Percentiles rank a stretch among this genome's conserved stretches.
These are phyloP conservation scores for Galbula dea DNA, from an alignment of 2,113 vertebrate species.

Conservation along the genomic window DNA sequence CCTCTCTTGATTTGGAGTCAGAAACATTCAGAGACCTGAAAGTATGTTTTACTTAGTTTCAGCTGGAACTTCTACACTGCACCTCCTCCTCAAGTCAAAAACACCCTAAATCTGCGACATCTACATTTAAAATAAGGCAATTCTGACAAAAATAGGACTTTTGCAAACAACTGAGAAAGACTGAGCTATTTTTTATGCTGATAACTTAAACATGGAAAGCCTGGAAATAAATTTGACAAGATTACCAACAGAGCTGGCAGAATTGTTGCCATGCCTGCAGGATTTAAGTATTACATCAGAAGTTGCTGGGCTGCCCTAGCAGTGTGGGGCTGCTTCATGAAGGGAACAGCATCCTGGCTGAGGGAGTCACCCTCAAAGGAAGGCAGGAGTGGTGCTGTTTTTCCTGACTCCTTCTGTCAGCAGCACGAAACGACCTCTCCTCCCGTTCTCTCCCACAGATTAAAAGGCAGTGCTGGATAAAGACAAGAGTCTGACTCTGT, in stretches of 20 bases:
- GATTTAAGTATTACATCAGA: background rate
- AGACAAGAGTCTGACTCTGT: background rate
- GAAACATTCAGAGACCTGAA: background rate
- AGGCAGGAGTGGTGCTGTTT: background rate
- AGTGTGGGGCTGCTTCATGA: background rate
- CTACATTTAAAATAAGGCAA: background rate
- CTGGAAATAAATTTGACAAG: background rate
- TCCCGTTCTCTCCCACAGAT: background rate
- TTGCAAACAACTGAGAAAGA: background rate
- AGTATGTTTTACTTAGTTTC: background rate
- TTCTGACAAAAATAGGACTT: background rate
- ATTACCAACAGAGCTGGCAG: background rate
- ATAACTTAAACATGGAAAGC: background rate
- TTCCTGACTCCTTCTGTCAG: background rate
- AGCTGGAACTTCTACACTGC: background rate
- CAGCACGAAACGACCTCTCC: background rate
- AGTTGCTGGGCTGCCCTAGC: background rate
- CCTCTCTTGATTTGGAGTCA: background rate
- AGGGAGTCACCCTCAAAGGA: background rate
- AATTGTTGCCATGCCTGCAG: background rate
- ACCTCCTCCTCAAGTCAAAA: background rate
- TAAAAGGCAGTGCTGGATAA: slow-evolving; percentile 23
- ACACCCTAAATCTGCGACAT: background rate
- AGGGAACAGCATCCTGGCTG: background rate
- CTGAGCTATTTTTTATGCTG: background rate